These are phyloP conservation scores for Catostylus mosaicus DNA, from an alignment of 30 jellyfish, hydroid and myxozoan species.

Conservation along the genomic window DNA sequence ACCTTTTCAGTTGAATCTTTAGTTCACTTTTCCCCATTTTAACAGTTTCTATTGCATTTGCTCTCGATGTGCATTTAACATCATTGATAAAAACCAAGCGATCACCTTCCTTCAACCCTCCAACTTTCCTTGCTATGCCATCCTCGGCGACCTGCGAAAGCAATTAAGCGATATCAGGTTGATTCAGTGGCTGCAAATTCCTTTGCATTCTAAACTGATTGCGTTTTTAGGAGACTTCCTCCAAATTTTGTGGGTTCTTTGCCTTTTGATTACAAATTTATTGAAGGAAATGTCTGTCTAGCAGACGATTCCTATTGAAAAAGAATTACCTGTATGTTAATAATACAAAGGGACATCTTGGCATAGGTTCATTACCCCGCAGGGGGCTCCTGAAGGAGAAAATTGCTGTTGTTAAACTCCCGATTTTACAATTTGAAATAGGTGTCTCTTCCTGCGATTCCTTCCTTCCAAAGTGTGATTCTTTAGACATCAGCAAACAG, in stretches of 20 bases:
- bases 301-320: neutral
- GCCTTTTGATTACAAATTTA: neutral
- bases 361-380: neutral
- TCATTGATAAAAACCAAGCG: constrained; percentile 71
- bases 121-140: constrained; percentile 66
- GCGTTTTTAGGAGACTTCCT: neutral
- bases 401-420: no score
- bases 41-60: constrained; percentile 73
- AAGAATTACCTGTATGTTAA: neutral
- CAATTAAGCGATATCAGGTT: neutral
- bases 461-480: no score
- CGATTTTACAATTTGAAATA: no score
- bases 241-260: neutral
- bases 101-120: constrained; percentile 73
- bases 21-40: constrained; percentile 54
- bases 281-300: constrained; percentile 3
- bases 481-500: no score
- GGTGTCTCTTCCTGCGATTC: no score
- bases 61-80: constrained; percentile 55
- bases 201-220: neutral
- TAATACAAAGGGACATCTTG: neutral
- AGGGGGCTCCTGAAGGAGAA: no score
- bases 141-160: constrained; percentile 73
- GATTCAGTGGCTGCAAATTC: neutral
- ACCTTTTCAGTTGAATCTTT: constrained; percentile 62